Base-by-base conservation (phyloP, 1,140 invertebrate genomes). In the Zaprionus gabonicus region DNA sequence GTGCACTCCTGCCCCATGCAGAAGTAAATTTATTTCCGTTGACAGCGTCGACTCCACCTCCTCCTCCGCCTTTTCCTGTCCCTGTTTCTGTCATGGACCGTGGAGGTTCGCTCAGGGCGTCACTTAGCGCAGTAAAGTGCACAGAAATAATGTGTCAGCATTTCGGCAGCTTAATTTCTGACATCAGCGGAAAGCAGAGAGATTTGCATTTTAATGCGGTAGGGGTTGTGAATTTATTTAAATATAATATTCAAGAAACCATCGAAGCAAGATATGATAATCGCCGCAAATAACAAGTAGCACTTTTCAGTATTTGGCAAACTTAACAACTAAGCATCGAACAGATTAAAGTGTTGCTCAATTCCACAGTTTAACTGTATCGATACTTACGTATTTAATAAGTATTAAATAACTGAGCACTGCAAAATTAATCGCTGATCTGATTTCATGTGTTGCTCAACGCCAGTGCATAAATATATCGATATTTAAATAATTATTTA, bases 81-180 rank as follows among this genome's bases (percentile, higher is more conserved):
- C 15, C 4, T 20, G 13, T 6, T n/a, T 20, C 17, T n/a, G 62
- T 13, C 31, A n/a, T 7, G 15, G 38, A 41, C 38, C n/a, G 9
- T n/a, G 15, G 15, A 34, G 46, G 17, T 64, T 20, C 34, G 28
- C 44, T n/a, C 10, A 17, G 31, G 63, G 63, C 57, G 38, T 56
- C 63, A 57, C 70, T 73, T 62, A 23, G 49, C 58, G 59, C 69
- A 66, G 53, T 73, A 74, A 88, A 90, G 53, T 78, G 66, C 69
- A 44, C 55, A 72, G 78, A 79, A 85, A 85, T 75, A 79, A 81
- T 91, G 71, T 78, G 81, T 78, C 84, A 90, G 85, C 84, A 76
- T 60, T 84, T 87, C 60, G 57, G 71, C 49, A 65, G 67, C 68
- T 73, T 76, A 28, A 71, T 82, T 81, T 81, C 34, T 76, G 65